These are phyloP conservation scores for Galerucella nymphaeae DNA, from an alignment of 2,888 invertebrate species.

Conservation along the genomic window DNA sequence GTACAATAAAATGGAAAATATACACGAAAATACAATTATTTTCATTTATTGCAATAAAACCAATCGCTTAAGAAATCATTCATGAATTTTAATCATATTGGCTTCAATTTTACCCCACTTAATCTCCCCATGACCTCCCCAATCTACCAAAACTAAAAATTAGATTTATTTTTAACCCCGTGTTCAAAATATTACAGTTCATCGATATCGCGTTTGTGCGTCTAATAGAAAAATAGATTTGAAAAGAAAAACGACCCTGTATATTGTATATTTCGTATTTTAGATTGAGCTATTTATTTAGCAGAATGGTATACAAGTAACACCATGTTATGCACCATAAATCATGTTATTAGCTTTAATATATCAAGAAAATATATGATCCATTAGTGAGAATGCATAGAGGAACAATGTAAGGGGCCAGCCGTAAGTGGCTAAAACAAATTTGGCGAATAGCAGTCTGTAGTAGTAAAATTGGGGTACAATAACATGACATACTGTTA, in stretches of 20 bases:
- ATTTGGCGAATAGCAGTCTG: conserved; percentile 43
- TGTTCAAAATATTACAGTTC: too few relatives aligned
- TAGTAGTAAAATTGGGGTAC: conserved; percentile 54
- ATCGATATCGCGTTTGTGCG: too few relatives aligned
- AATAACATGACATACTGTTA: conserved; percentile 61
- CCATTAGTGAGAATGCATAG: conserved; percentile 42
- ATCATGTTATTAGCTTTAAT: conserved; percentile 39
- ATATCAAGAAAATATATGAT: conserved; percentile 39
- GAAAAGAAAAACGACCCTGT: background rate
- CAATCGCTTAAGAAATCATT: background rate
- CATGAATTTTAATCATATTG: background rate
- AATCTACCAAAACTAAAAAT: too few relatives aligned
- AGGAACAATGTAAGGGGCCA: conserved; percentile 30
- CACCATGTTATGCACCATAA: conserved; percentile 30
- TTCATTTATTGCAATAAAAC: background rate
- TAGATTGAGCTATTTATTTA: conserved; percentile 17
- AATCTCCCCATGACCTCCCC: too few relatives aligned
- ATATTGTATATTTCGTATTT: background rate
- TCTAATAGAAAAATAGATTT: too few relatives aligned
- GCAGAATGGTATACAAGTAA: conserved; percentile 22
- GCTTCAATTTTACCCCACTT: too few relatives aligned
- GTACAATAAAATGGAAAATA: background rate
- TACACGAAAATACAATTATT: background rate
- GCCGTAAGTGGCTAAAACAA: conserved; percentile 40
- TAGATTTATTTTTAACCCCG: too few relatives aligned